Conservation (phyloP, 2,888 invertebrate genomes). For the Plemyria rubiginata region DNA sequence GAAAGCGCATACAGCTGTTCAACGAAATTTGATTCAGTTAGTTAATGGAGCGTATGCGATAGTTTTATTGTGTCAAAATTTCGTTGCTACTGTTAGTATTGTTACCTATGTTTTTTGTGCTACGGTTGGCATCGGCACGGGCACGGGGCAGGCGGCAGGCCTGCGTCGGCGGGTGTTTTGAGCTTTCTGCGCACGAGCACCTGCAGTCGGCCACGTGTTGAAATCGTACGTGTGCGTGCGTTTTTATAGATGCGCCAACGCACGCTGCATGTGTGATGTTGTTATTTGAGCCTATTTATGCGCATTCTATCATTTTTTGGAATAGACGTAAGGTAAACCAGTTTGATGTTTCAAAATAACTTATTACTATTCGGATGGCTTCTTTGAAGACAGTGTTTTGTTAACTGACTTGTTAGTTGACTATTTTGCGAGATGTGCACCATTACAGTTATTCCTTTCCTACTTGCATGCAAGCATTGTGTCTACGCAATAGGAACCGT, state of each 20-base stretch:
- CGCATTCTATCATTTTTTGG: constrained; percentile 43
- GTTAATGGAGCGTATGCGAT: constrained; percentile 72
- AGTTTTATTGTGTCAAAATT: constrained; percentile 55
- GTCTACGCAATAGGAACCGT: background rate
- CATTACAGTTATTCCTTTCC: background rate
- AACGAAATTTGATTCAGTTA: constrained; percentile 75
- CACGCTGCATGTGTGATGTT: constrained; percentile 45
- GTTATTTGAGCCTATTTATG: constrained; percentile 43
- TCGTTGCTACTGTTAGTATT: constrained; percentile 49
- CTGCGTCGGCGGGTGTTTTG: constrained; percentile 36
- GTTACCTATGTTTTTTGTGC: constrained; percentile 49
- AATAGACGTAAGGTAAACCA: constrained; percentile 39
- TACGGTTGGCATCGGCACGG: constrained; percentile 46
- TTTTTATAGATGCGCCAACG: constrained; percentile 49
- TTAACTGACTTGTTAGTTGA: background rate
- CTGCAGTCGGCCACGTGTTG: constrained; percentile 50
- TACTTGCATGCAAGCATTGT: background rate
- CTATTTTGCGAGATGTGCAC: constrained; percentile 2
- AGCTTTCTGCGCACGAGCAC: constrained; percentile 52
- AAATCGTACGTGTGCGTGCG: constrained; percentile 47
- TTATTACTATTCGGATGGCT: constrained; percentile 29
- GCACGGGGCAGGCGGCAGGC: constrained; percentile 29
- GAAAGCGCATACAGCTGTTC: constrained; percentile 71
- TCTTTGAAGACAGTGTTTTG: constrained; percentile 17
- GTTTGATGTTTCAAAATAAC: constrained; percentile 33